phyloP scores from a whole-genome alignment of 2,113 vertebrate species.

The Zosterops lateralis region DNA sequence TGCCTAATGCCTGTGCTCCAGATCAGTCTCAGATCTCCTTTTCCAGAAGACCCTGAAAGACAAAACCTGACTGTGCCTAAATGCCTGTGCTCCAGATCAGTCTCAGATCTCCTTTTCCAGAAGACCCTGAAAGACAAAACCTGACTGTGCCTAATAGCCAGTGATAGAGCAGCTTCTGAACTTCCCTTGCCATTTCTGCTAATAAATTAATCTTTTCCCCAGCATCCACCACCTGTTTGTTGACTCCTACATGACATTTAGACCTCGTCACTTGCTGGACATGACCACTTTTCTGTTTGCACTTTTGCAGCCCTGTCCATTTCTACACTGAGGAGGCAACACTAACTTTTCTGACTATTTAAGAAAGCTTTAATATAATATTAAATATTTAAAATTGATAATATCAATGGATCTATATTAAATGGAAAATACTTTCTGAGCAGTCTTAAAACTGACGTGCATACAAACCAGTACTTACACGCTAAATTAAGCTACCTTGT shows the following conservation, averaged over 20 bases:
- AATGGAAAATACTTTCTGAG: neutral
- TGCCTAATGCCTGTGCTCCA: neutral
- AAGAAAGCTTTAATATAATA: neutral
- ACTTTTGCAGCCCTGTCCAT: rapidly evolving
- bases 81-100: rapidly evolving
- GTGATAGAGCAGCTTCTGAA: neutral
- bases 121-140: neutral
- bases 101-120: neutral
- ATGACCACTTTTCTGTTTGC: rapidly evolving
- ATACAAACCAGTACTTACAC: neutral
- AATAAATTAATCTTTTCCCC: neutral
- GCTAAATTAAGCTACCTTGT: neutral
- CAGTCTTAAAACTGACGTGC: neutral
- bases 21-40: neutral
- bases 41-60: neutral
- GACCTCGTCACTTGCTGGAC: neutral
- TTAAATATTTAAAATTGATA: no score
- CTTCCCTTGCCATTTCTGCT: neutral
- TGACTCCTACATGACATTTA: neutral
- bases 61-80: neutral
- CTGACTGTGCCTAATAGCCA: neutral
- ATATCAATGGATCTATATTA: no score
- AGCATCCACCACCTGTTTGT: neutral
- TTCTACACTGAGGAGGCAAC: neutral
- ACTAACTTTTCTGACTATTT: neutral